Base-by-base conservation (phyloP, 2,797 vertebrate genomes). In the Aphelocoma californica region DNA sequence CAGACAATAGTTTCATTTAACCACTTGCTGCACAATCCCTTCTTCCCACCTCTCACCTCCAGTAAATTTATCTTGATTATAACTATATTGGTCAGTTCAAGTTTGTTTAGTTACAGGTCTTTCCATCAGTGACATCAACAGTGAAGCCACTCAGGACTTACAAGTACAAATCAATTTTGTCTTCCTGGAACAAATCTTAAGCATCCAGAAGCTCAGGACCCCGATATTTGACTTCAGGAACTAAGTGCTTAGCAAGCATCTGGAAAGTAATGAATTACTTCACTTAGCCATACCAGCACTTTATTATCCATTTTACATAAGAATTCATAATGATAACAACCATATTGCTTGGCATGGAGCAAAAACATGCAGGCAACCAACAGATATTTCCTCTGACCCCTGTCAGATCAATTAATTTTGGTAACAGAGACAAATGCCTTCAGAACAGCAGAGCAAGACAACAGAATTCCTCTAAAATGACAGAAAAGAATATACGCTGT, bases 221-320 rank as follows among this genome's bases (percentile, higher is more conserved):
- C 69, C 36, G 71, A 14, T 12, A 4, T 62, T 44, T 79, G 62
- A 88, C 69, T 95, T 84, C 57, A 73, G 38, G 40, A 95, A 89
- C 32, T 77, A 95, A 88, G 54, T 82, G 89, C 75, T 96, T 92
- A 94, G 86, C 81, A 95, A 47, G 51, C 74, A 95, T 83, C 47
- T 81, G 71, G 53, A 82, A 97, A 86, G 67, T 45, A 95, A 95
- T 56, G 7, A 61, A 94, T 88, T 91, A 88, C 60, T 95, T 91
- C 86, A 75, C 73, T 95, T 93, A 90, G 72, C 57, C 74, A 42
- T 74, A 86, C 56, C 42, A 96, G 66, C 75, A 84, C 56, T 94
- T 95, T 88, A 91, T 93, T 93, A 96, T 51, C 86, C 71, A 90
- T 97, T 96, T 94, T 67, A 88, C 0, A 1, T 73, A 94, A 78